A percentile compares a stretch with the other conserved stretches of the same genome.
Conservation (phyloP, 1,140 invertebrate genomes). For the Tetragnatha versicolor region DNA sequence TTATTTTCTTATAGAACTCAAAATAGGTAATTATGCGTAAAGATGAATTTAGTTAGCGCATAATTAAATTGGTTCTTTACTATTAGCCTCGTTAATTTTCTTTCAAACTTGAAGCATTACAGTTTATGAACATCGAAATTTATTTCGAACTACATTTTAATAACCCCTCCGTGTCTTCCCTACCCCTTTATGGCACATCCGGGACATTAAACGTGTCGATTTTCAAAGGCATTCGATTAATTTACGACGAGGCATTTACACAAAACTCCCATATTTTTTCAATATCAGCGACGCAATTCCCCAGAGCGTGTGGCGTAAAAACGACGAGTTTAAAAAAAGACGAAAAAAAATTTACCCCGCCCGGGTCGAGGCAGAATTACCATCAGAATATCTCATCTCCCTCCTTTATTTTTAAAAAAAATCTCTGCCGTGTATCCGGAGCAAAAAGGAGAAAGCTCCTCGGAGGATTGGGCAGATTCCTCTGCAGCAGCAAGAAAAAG, state of each 20-base stretch:
- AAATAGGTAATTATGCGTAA: too few species aligned
- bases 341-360: neutral
- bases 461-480: too few species aligned
- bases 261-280: conserved; percentile 49
- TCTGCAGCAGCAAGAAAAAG: too few species aligned
- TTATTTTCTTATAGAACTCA: too few species aligned
- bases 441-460: neutral
- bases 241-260: conserved; percentile 35
- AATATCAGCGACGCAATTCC: conserved; percentile 25
- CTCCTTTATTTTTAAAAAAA: neutral
- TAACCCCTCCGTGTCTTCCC: neutral
- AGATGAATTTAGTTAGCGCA: too few species aligned
- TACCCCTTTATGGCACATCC: conserved; percentile 5
- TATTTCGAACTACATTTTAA: too few species aligned
- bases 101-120: too few species aligned
- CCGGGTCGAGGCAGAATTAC: conserved; percentile 10
- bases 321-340: neutral
- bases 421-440: neutral
- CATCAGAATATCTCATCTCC: conserved; percentile 5
- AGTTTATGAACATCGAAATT: too few species aligned
- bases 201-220: conserved; percentile 3
- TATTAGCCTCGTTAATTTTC: too few species aligned
- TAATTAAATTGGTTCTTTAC: too few species aligned
- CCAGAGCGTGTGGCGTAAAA: neutral
- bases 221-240: conserved; percentile 29